Conservation (phyloP, 2,797 vertebrate genomes). For the Champsocephalus esox region DNA sequence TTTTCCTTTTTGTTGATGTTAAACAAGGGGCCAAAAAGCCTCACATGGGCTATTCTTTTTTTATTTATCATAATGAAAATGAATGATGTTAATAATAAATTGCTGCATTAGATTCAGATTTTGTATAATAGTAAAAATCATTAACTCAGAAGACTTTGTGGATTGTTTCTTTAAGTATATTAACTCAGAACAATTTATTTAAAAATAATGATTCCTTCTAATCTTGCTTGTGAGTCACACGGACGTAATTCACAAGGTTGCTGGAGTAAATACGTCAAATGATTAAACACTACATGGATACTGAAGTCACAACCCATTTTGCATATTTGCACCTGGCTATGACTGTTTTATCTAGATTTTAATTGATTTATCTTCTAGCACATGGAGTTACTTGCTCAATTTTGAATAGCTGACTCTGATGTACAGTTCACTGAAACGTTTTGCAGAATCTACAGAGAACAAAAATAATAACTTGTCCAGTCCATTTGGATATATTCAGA, state of each 20-base stretch:
- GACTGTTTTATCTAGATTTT: constrained; percentile 59
- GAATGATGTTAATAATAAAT: not conserved
- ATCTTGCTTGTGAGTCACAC: constrained; percentile 31
- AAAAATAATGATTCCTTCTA: not conserved
- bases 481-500: constrained; percentile 30
- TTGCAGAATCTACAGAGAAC: constrained; percentile 24
- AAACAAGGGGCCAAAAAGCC: constrained; percentile 28
- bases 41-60: not conserved
- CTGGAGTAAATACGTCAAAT: not conserved
- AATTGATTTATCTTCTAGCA: constrained; percentile 25
- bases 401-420: not conserved
- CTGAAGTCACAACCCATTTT: constrained; percentile 31
- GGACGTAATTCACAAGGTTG: not conserved
- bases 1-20: constrained; percentile 34
- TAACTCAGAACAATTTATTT: not conserved
- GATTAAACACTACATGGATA: constrained; percentile 12
- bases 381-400: not conserved
- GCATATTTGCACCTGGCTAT: constrained; percentile 69
- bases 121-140: constrained; percentile 6
- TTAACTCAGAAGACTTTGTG: constrained; percentile 18
- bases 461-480: not conserved
- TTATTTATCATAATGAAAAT: not conserved
- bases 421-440: not conserved
- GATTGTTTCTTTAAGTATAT: constrained; percentile 34
- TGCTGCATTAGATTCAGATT: constrained; percentile 8